Percentiles rank a stretch among this genome's conserved stretches.
Conservation (phyloP, 2,113 vertebrate genomes). For the Chaetodon trifascialis region DNA sequence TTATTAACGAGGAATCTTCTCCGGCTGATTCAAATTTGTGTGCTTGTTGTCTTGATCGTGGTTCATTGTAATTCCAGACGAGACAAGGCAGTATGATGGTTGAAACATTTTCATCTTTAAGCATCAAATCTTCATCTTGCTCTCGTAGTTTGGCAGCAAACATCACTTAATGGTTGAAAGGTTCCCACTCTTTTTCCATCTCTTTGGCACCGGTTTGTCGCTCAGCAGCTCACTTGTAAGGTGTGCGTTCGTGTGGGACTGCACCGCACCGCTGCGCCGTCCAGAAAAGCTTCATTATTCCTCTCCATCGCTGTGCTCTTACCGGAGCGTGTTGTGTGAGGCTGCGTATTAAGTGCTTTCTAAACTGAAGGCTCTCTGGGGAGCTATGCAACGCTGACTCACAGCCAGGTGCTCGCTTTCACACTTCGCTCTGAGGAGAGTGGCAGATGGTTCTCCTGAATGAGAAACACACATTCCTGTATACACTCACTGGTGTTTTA, state of each 20-base stretch:
- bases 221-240: slow-evolving; percentile 48
- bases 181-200: not conserved
- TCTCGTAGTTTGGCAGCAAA: slow-evolving; percentile 16
- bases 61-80: not conserved
- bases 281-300: slow-evolving; percentile 67
- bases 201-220: slow-evolving; percentile 8
- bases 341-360: slow-evolving; percentile 77
- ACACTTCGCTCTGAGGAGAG: slow-evolving; percentile 65
- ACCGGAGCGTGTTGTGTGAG: slow-evolving; percentile 58
- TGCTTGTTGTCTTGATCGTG: not conserved
- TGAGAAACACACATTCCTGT: slow-evolving; percentile 56
- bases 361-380: slow-evolving; percentile 75
- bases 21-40: not conserved
- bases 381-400: slow-evolving; percentile 75
- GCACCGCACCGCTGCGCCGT: slow-evolving; percentile 42
- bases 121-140: not conserved
- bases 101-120: not conserved
- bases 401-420: slow-evolving; percentile 78
- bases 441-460: slow-evolving; percentile 77
- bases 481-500: slow-evolving; percentile 34
- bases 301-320: slow-evolving; percentile 55
- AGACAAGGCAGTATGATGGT: not conserved
- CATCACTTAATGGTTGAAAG: not conserved
- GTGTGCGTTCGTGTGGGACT: slow-evolving; percentile 48
- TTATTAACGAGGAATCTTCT: not conserved